Conservation (phyloP, 2,797 vertebrate genomes). For the Manis crassicaudata region DNA sequence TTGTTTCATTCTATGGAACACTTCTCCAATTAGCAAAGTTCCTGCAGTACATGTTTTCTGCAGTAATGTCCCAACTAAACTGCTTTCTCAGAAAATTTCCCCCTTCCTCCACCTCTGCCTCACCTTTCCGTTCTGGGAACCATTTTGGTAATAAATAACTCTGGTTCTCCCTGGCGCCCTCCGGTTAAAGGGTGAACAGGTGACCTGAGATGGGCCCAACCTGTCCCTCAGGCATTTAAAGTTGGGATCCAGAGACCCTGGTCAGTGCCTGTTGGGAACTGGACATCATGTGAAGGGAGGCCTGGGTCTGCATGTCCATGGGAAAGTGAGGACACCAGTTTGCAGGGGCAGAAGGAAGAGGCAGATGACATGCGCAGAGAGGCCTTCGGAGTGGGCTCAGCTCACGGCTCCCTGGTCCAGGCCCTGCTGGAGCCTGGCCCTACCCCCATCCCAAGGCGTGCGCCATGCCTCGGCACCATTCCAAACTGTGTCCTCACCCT, state of each 20-base stretch:
- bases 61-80: neutral
- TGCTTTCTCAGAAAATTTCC: neutral
- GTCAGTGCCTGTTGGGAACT: neutral
- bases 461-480: neutral
- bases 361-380: no score
- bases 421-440: neutral
- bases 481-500: neutral
- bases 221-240: neutral
- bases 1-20: neutral
- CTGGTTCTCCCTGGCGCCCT: neutral
- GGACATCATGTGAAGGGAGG: neutral
- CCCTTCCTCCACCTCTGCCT: neutral
- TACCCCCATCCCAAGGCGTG: fast-evolving
- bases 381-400: neutral
- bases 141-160: neutral
- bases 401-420: neutral
- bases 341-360: neutral
- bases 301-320: fast-evolving
- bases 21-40: neutral
- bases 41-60: neutral
- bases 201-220: neutral
- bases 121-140: neutral
- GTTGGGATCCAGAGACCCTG: neutral
- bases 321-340: neutral
- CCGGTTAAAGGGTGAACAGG: neutral